A percentile compares a stretch with the other conserved stretches of the same genome.
Evolutionary conservation across 2,888 invertebrate genomes (phyloP).

Genomic region (Rhingia campestris): DNA sequence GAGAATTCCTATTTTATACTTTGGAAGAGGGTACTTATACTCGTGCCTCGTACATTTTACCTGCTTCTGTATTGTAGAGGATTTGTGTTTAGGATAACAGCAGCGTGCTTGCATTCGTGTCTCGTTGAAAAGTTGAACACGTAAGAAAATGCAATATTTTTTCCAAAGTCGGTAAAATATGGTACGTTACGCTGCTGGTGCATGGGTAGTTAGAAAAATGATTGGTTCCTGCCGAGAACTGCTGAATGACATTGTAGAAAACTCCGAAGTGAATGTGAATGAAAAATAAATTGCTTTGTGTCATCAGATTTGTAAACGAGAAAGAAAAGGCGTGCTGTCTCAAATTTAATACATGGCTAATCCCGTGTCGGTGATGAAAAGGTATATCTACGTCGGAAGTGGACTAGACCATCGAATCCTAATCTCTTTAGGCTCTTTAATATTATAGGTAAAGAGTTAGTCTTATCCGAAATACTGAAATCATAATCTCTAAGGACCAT

Average conservation of each 20-base stretch:
- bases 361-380: too few relatives aligned
- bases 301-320: too few relatives aligned
- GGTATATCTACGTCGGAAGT: too few relatives aligned
- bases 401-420: too few relatives aligned
- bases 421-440: too few relatives aligned
- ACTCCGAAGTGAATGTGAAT: too few relatives aligned
- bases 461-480: too few relatives aligned
- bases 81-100: constrained; percentile 3
- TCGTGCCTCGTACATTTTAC: neutral
- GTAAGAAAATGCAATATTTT: constrained; percentile 33
- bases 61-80: constrained; percentile 7
- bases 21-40: constrained; percentile 5
- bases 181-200: neutral
- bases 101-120: constrained; percentile 5
- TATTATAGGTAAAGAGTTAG: too few relatives aligned
- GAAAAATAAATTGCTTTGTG: too few relatives aligned
- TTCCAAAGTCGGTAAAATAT: neutral
- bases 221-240: neutral
- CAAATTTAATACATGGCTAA: too few relatives aligned
- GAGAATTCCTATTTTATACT: constrained; percentile 10
- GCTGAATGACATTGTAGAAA: neutral
- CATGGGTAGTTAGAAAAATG: neutral
- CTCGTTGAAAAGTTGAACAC: constrained; percentile 21
- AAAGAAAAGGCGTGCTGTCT: too few relatives aligned
- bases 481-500: too few relatives aligned